Conservation (phyloP, 2,888 invertebrate species). For the Adelphocoris suturalis region DNA sequence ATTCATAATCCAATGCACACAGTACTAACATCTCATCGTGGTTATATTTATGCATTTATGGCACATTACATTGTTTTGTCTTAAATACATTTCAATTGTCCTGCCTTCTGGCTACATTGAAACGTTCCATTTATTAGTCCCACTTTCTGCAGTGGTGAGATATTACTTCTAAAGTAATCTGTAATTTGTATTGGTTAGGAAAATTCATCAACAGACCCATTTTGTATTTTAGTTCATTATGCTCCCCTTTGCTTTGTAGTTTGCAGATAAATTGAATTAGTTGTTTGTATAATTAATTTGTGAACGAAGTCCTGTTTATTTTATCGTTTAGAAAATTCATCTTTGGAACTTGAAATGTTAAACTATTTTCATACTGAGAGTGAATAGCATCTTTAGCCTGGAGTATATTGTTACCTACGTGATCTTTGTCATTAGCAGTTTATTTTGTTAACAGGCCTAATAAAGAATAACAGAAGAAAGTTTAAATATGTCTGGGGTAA, state of each 20-base stretch:
- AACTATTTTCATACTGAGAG: background rate
- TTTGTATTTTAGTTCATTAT: background rate
- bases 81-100: background rate
- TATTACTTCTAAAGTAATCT: background rate
- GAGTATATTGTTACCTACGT: background rate
- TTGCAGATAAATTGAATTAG: background rate
- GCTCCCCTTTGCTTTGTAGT: background rate
- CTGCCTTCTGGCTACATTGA: background rate
- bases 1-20: no score
- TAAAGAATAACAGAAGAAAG: slow-evolving; percentile 34
- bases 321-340: background rate
- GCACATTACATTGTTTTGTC: no score
- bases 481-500: background rate
- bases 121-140: slow-evolving; percentile 6
- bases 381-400: background rate
- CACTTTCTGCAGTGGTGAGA: background rate
- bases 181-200: background rate
- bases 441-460: slow-evolving; percentile 40
- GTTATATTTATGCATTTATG: no score
- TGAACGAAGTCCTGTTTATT: no score
- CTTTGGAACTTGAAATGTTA: background rate
- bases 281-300: background rate
- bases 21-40: no score
- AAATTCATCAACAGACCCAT: background rate
- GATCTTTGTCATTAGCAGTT: background rate